phyloP scores from a whole-genome alignment of 2,888 invertebrate genomes.

The Monopis laevigella region DNA sequence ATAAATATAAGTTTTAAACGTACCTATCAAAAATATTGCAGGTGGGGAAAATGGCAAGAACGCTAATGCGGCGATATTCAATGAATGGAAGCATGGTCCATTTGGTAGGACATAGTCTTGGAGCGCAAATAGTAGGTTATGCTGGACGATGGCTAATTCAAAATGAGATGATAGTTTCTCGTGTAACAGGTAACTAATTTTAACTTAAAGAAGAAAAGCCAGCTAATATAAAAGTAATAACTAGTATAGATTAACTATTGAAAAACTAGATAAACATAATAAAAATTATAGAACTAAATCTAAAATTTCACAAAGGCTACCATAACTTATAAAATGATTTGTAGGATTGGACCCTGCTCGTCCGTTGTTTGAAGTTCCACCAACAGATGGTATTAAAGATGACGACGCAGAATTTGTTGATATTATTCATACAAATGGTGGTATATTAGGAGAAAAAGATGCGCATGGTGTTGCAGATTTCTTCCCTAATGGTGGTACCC shows the following conservation, averaged over 20 bases:
- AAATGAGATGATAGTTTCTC: conserved; percentile 34
- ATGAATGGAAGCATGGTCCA: conserved; percentile 32
- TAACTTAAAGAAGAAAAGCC: too few relatives aligned
- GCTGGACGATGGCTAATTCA: conserved; percentile 54
- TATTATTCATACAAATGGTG: conserved; percentile 14
- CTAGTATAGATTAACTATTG: too few relatives aligned
- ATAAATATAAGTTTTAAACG: too few relatives aligned
- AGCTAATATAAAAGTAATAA: too few relatives aligned
- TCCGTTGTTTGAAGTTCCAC: conserved; percentile 11
- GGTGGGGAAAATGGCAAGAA: conserved; percentile 32
- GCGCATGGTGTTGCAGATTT: conserved; percentile 9
- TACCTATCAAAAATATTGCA: neutral
- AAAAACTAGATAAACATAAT: too few relatives aligned
- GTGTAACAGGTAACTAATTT: conserved; percentile 65
- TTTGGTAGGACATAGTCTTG: conserved; percentile 66
- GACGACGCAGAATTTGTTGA: conserved; percentile 12
- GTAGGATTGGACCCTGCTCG: conserved; percentile 14
- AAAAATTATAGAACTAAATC: too few relatives aligned
- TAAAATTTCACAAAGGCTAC: too few relatives aligned
- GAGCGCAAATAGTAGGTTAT: conserved; percentile 70
- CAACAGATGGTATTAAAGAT: conserved; percentile 1
- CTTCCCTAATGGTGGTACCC: conserved; percentile 8
- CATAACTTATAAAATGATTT: too few relatives aligned
- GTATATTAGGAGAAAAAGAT: conserved; percentile 1
- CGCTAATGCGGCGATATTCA: conserved; percentile 23